These are phyloP conservation scores for Pristionchus exspectatus DNA, from an alignment of 2,888 invertebrate genomes.

Conservation along the genomic window DNA sequence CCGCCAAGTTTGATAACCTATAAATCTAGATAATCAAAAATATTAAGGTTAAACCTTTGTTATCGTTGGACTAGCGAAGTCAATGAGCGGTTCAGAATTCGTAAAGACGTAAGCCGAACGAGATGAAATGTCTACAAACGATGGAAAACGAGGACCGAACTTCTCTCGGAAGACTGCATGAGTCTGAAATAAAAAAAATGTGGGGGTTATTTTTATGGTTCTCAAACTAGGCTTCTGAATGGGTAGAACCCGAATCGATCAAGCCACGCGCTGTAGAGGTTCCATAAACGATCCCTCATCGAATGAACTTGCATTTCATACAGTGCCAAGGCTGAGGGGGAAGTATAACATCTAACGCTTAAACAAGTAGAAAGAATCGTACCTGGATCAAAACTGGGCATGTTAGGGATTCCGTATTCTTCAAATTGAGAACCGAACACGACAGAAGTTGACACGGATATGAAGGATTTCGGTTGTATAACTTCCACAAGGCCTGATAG, in stretches of 20 bases:
- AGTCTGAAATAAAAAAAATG: not conserved
- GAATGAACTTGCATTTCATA: not conserved
- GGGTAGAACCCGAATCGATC: not conserved
- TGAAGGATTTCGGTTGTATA: constrained; percentile 15
- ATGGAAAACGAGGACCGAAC: not conserved
- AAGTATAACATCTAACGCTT: not conserved
- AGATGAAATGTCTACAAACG: not conserved
- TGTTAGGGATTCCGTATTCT: not conserved
- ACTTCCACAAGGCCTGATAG: not conserved
- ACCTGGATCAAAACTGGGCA: constrained; percentile 20
- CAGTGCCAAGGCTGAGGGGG: not conserved
- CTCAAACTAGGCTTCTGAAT: not conserved
- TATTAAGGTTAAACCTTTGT: too few relatives aligned
- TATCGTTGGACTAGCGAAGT: not conserved
- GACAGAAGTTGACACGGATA: not conserved
- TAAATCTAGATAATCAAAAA: too few relatives aligned
- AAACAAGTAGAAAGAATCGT: not conserved
- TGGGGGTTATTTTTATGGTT: not conserved
- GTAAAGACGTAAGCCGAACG: not conserved
- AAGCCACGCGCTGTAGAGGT: not conserved
- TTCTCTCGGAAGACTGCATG: constrained; percentile 8
- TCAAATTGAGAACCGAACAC: not conserved
- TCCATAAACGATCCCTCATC: not conserved
- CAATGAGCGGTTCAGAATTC: constrained; percentile 11
- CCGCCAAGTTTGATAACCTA: not conserved